phyloP scores from a whole-genome alignment of 2,113 vertebrate genomes.

The Greenwoodochromis staneri region DNA sequence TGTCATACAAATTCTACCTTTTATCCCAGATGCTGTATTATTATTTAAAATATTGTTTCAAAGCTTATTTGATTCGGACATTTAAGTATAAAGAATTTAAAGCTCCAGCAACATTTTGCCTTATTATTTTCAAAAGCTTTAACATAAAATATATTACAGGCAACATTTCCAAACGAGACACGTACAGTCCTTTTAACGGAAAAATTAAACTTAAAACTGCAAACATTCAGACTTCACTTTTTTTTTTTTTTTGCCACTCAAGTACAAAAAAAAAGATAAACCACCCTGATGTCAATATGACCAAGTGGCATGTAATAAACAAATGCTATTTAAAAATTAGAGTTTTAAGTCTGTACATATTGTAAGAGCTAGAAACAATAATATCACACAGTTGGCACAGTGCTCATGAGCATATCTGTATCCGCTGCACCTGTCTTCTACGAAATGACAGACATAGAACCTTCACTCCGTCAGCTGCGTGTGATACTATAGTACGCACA shows the following conservation, averaged over 20 bases:
- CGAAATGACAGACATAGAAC: background rate
- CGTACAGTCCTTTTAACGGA: fast-evolving
- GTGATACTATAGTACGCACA: background rate
- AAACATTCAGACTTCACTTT: background rate
- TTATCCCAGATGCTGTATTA: background rate
- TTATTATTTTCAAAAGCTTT: background rate
- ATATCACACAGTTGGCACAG: background rate
- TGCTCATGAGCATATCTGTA: background rate
- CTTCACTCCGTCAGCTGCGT: no score
- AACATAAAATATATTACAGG: background rate
- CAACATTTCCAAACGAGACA: background rate
- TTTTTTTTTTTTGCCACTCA: background rate
- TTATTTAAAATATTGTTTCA: background rate
- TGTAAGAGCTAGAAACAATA: background rate
- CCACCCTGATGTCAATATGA: background rate
- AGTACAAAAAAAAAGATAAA: background rate
- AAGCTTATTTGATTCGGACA: background rate
- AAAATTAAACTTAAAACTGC: background rate
- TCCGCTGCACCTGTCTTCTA: background rate
- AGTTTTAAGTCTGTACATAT: background rate
- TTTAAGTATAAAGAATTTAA: background rate
- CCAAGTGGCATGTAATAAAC: background rate
- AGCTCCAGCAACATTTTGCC: background rate
- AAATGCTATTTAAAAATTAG: background rate
- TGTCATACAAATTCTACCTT: background rate